Evolutionary conservation across 2,797 vertebrate genomes (phyloP), one percentile per base, ranked within the genome.

Genomic region (Coreius guichenoti): DNA sequence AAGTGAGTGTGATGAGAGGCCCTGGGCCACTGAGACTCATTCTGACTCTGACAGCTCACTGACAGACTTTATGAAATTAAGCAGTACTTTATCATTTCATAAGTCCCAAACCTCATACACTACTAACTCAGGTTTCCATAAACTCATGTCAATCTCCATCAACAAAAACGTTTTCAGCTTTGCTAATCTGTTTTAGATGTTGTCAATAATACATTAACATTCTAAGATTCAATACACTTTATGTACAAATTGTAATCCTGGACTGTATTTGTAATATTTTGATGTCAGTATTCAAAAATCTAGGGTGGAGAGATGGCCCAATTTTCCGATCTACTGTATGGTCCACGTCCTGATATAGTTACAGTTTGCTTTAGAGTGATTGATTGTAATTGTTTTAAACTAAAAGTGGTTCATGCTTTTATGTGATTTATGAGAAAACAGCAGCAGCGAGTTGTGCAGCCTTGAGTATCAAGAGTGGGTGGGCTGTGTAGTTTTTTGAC

Each of bases 11-110:
- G 75, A 63, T 73, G 74, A 72, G 49, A 75, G 36, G 54, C 58
- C 26, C 17, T 31, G n/a, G 17, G 65, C 78, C 61, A 56, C 78
- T 61, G 54, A 39, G 45, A 8, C 73, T 86, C 68, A 89, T 70
- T 79, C 58, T 65, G 61, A 76, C 45, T 67, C 29, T 74, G 72
- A 69, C 31, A 78, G 56, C 74, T 77, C 72, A 63, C 14, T 43
- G 68, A 86, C 78, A 77, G 31, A 45, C 33, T 70, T 77, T 11
- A 72, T 49, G 70, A 67, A 51, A 83, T 67, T 11, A 13, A 65
- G 61, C 3, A 29, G n/a, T 51, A 51, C 39, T 80, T 31, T 76
- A 51, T 84, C 23, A 58, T 43, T 43, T 45, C 80, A 83, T 65
- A 58, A 69, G 19, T 74, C 58, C 3, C 39, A 80, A 67, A 49